Evolutionary conservation across 1,140 invertebrate genomes (phyloP).

Genomic region (Drosophila subobscura): DNA sequence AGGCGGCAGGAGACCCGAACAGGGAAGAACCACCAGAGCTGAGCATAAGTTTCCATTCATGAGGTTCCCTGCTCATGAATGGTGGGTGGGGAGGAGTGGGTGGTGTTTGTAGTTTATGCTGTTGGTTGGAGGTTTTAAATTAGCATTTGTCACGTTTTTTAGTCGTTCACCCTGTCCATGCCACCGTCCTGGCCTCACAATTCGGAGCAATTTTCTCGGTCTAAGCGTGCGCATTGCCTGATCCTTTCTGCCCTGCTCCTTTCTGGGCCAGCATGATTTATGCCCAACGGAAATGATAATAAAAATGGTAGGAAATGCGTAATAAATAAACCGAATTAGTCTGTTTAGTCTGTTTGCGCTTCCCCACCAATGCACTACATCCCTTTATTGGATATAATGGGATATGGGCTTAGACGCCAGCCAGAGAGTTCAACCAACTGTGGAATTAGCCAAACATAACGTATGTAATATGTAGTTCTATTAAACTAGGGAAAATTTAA

Average conservation of each 20-base stretch:
- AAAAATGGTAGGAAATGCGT: conserved; percentile 78
- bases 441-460: conserved; percentile 31
- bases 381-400: not conserved
- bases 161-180: conserved; percentile 42
- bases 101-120: conserved; percentile 31
- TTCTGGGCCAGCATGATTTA: conserved; percentile 62
- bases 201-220: conserved; percentile 68
- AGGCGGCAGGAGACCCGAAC: conserved; percentile 27
- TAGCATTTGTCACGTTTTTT: conserved; percentile 80
- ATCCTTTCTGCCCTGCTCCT: conserved; percentile 11
- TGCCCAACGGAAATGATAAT: conserved; percentile 78
- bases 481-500: not conserved
- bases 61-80: conserved; percentile 48
- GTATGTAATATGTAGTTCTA: conserved; percentile 7
- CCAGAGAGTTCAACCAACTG: conserved; percentile 39
- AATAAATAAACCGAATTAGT: conserved; percentile 79
- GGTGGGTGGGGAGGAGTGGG: conserved; percentile 29
- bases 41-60: conserved; percentile 74
- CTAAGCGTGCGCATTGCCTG: conserved; percentile 22
- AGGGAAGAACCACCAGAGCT: conserved; percentile 34
- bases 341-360: conserved; percentile 44
- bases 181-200: conserved; percentile 41
- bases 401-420: not conserved
- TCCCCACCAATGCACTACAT: conserved; percentile 52
- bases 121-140: conserved; percentile 75